phyloP scores from a whole-genome alignment of 2,113 vertebrate species.

The Catagonus wagneri region DNA sequence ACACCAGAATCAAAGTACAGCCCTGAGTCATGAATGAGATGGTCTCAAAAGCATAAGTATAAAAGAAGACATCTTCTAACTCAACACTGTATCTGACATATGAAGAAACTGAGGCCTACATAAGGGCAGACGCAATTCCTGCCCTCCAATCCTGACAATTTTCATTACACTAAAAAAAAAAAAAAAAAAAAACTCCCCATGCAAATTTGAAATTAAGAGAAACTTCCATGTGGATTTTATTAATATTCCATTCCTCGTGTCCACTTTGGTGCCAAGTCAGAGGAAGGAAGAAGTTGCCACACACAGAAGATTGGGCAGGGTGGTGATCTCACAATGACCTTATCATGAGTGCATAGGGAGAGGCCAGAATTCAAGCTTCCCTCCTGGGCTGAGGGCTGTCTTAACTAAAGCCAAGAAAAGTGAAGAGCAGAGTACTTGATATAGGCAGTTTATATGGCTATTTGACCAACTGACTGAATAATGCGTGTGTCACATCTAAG shows the following conservation, averaged over 20 bases:
- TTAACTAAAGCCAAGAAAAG: neutral
- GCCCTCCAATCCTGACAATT: neutral
- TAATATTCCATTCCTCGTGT: too few species aligned
- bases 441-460: neutral
- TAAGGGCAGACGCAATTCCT: neutral
- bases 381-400: neutral
- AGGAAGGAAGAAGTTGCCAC: neutral
- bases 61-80: neutral
- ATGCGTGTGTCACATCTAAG: neutral
- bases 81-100: neutral
- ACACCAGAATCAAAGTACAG: neutral
- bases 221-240: neutral
- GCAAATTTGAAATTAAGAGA: neutral
- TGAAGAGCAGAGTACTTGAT: neutral
- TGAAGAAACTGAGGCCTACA: neutral
- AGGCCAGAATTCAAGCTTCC: neutral
- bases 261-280: neutral
- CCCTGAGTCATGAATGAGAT: neutral
- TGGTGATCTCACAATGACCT: neutral
- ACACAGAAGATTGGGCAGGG: neutral
- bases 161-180: neutral
- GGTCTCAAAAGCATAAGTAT: neutral
- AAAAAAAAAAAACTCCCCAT: too few species aligned
- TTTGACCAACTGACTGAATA: neutral
- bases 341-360: neutral